phyloP scores from a whole-genome alignment of 53 echinoderm and acorn worm genomes.

The Holothuria scabra region DNA sequence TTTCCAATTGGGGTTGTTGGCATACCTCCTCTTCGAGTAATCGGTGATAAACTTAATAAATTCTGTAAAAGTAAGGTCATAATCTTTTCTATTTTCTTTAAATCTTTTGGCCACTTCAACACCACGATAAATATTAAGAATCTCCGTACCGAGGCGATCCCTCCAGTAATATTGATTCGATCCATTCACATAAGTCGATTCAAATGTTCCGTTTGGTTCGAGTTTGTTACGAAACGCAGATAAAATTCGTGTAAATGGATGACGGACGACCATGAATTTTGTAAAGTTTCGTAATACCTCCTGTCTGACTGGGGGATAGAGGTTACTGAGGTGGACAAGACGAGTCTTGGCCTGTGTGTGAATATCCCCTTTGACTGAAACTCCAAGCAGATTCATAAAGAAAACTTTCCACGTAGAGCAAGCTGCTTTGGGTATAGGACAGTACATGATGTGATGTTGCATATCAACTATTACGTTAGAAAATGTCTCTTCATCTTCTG shows the following conservation, averaged over 20 bases:
- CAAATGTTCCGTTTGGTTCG: conserved; percentile 21
- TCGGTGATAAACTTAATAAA: conserved; percentile 7
- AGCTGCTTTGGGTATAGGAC: background rate
- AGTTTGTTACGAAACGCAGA: conserved; percentile 44
- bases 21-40: background rate
- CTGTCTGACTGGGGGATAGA: background rate
- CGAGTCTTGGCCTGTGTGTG: background rate
- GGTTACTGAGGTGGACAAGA: background rate
- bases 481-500: background rate
- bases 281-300: background rate
- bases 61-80: conserved; percentile 33
- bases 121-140: conserved; percentile 18
- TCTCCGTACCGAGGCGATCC: conserved; percentile 10
- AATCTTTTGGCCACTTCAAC: background rate
- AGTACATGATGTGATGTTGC: background rate
- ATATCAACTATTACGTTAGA: background rate
- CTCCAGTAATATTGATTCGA: conserved; percentile 28
- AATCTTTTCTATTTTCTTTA: background rate
- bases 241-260: conserved; percentile 28
- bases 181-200: background rate
- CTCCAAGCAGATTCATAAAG: background rate
- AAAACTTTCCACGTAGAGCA: background rate
- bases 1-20: conserved; percentile 13
- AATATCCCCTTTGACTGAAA: background rate
- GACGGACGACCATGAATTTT: conserved; percentile 27